These are phyloP conservation scores for Lasioglossum malachurum DNA, from an alignment of 2,888 invertebrate species.

Conservation along the genomic window DNA sequence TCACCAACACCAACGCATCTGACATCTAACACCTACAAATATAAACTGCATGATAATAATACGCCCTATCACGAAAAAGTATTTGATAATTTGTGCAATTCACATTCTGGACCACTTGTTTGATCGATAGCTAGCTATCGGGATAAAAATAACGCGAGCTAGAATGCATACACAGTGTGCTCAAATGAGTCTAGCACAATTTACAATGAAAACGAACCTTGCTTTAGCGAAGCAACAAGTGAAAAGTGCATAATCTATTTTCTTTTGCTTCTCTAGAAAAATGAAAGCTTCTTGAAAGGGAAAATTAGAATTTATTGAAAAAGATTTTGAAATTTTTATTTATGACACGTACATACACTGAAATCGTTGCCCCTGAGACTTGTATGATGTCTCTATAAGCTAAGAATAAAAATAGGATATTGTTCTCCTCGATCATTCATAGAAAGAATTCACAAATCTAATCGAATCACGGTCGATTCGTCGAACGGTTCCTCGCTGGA, in stretches of 20 bases:
- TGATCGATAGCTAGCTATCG: background rate
- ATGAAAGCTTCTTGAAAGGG: no score
- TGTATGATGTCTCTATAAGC: background rate
- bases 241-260: background rate
- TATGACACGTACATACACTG: background rate
- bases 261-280: no score
- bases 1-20: no score
- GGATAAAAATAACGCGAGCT: background rate
- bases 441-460: background rate
- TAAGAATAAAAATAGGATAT: background rate
- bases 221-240: background rate
- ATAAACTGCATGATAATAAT: background rate
- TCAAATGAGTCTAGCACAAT: background rate
- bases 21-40: no score
- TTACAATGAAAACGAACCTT: background rate
- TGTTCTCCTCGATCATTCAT: no score
- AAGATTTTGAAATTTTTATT: background rate
- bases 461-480: background rate
- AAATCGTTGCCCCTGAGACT: background rate
- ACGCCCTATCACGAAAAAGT: background rate
- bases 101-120: background rate
- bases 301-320: background rate
- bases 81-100: background rate
- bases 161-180: background rate
- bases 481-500: background rate